Evolutionary conservation across 2,888 invertebrate genomes (phyloP).

Genomic region (Saturnia japonica): DNA sequence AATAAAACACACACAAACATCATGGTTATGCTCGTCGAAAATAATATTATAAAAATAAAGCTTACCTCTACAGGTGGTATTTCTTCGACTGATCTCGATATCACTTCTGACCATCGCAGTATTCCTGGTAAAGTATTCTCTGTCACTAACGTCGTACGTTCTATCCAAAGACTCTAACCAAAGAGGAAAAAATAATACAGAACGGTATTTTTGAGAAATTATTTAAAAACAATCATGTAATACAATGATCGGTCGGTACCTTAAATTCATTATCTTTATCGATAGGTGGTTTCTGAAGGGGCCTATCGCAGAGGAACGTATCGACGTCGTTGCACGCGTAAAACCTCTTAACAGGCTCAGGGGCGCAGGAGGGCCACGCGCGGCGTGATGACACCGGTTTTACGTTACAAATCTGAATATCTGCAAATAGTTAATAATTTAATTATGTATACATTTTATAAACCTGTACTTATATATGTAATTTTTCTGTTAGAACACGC

Average conservation of each 20-base stretch:
- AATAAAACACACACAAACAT: no score
- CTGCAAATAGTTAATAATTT: conserved; percentile 60
- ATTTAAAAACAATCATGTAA: background rate
- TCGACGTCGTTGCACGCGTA: conserved; percentile 95
- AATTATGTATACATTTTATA: background rate
- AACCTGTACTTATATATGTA: no score
- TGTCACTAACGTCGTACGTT: conserved; percentile 92
- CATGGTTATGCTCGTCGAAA: background rate
- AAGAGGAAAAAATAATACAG: conserved; percentile 27
- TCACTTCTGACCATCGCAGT: conserved; percentile 95
- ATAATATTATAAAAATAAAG: conserved; percentile 12
- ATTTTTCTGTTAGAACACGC: no score
- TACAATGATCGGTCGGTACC: conserved; percentile 55
- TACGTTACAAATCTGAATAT: conserved; percentile 96
- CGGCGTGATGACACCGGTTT: conserved; percentile 91
- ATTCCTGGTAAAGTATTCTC: conserved; percentile 94
- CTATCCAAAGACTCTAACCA: conserved; percentile 95
- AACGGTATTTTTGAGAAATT: background rate
- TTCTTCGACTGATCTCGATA: conserved; percentile 87
- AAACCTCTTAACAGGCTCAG: conserved; percentile 93
- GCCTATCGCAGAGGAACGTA: conserved; percentile 94
- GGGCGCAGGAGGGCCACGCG: conserved; percentile 85
- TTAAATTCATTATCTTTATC: conserved; percentile 98
- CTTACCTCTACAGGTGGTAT: conserved; percentile 89
- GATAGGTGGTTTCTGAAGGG: conserved; percentile 93